These are phyloP conservation scores for Acrocephalus kingi DNA, from an alignment of 2,113 vertebrate genomes.

Conservation along the genomic window DNA sequence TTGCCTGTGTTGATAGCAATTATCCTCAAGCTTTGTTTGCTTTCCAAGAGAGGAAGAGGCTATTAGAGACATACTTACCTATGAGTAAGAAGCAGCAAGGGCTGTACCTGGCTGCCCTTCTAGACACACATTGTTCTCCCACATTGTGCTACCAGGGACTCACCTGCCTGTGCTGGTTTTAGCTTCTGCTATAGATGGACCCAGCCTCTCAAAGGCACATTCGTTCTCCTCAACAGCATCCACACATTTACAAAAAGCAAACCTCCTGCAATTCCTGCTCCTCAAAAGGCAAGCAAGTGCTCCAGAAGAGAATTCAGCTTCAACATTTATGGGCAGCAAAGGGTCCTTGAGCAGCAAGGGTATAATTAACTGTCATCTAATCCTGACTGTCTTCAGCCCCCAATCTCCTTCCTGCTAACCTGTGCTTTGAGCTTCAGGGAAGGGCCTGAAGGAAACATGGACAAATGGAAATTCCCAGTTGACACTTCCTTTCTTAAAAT, in stretches of 20 bases:
- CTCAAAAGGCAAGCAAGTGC: fast-evolving
- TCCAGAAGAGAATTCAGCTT: background rate
- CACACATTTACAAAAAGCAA: background rate
- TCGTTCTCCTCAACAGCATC: background rate
- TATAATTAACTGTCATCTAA: background rate
- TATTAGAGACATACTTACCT: background rate
- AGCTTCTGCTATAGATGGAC: background rate
- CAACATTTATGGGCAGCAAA: background rate
- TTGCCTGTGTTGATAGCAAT: background rate
- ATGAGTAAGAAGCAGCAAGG: background rate
- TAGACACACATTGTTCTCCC: background rate
- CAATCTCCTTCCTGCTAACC: background rate
- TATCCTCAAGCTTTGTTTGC: background rate
- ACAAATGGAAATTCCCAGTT: background rate
- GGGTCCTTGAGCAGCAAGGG: background rate
- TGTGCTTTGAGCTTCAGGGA: background rate
- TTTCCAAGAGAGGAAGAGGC: background rate
- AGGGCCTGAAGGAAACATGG: background rate
- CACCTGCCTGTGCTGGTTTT: background rate
- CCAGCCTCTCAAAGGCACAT: background rate
- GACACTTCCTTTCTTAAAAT: background rate
- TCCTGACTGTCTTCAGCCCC: background rate
- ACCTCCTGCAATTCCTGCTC: background rate
- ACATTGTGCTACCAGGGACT: background rate
- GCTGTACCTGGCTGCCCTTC: background rate